These are phyloP conservation scores for Cremastinae sp. DNA, from an alignment of 2,888 invertebrate species.

Conservation along the genomic window DNA sequence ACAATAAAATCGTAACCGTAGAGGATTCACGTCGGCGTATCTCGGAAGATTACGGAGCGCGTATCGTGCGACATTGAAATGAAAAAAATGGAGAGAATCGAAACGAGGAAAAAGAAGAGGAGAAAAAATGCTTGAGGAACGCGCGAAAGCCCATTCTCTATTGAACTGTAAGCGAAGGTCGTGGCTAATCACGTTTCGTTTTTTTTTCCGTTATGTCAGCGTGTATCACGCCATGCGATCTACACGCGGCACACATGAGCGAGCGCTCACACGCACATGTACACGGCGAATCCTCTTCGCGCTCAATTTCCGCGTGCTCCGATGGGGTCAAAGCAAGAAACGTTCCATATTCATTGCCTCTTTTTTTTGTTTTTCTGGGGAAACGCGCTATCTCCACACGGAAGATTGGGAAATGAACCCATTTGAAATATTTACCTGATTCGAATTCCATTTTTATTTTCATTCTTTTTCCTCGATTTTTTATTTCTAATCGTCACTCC, in stretches of 20 bases:
- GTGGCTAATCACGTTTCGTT: conserved; percentile 30
- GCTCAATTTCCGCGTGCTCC: conserved; percentile 17
- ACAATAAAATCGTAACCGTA: conserved; percentile 1
- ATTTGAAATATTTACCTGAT: no score
- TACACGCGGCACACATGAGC: not conserved
- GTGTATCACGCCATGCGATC: conserved; percentile 46
- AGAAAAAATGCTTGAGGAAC: not conserved
- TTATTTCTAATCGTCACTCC: no score
- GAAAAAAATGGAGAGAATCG: no score
- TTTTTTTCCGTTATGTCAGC: conserved; percentile 45
- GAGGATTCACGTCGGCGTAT: no score
- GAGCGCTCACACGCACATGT: not conserved
- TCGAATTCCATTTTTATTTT: no score
- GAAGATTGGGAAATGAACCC: no score
- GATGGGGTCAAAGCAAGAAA: conserved; percentile 19
- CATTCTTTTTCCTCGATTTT: no score
- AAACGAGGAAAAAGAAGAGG: not conserved
- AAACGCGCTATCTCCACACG: not conserved
- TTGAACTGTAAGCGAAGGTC: conserved; percentile 35
- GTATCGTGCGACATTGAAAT: conserved; percentile 4
- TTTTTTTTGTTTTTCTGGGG: not conserved
- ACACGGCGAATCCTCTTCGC: not conserved
- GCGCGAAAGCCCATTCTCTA: not conserved
- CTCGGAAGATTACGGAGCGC: not conserved
- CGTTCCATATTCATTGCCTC: conserved; percentile 33